Evolutionary conservation across 2,113 vertebrate species (phyloP).

Genomic region (Laticauda laticaudata): DNA sequence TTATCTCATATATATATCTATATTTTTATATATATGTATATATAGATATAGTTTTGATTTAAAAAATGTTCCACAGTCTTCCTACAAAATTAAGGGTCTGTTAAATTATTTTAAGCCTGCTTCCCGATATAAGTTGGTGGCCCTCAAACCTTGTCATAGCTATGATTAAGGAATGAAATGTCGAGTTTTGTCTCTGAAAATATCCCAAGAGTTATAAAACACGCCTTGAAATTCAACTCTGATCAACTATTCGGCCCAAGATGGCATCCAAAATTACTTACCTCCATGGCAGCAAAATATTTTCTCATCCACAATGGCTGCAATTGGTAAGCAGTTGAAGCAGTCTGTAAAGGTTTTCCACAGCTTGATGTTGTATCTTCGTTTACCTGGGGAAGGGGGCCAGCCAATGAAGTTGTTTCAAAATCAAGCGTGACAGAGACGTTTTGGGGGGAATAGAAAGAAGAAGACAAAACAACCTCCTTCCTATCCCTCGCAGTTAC

Average conservation of each 20-base stretch:
- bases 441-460: background rate
- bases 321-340: conserved; percentile 98
- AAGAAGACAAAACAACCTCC: background rate
- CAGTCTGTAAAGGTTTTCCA: conserved; percentile 99
- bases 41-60: no score
- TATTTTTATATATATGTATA: no score
- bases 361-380: conserved; percentile 97
- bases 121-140: background rate
- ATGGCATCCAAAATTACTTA: conserved; percentile 51
- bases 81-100: background rate
- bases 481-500: background rate
- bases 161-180: background rate
- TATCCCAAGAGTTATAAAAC: background rate
- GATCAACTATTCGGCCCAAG: background rate
- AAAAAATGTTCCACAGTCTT: background rate
- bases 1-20: background rate
- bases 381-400: conserved; percentile 82
- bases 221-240: background rate
- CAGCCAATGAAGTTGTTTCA: background rate
- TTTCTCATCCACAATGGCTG: conserved; percentile 98
- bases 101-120: background rate
- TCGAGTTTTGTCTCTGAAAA: background rate
- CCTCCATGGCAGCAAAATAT: conserved; percentile 99
- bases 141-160: background rate
- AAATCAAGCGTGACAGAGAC: background rate